Evolutionary conservation across 2,888 invertebrate species (phyloP).

Genomic region (Euzetes globulus): DNA sequence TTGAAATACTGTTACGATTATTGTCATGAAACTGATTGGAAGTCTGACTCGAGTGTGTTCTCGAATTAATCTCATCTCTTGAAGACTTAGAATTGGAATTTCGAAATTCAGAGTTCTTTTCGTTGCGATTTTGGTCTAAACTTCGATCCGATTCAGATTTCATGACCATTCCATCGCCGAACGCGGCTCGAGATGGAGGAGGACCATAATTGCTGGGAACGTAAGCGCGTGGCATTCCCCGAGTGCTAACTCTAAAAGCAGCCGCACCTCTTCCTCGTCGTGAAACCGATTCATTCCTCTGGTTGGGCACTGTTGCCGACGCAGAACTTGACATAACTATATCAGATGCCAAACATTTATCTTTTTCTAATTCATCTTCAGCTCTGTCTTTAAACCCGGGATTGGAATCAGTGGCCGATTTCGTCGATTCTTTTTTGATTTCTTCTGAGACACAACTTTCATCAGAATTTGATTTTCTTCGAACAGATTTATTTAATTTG

Average conservation of each 20-base stretch:
- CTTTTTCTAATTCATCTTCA: slow-evolving; percentile 40
- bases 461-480: slow-evolving; percentile 14
- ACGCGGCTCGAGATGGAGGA: slow-evolving; percentile 70
- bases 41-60: not conserved
- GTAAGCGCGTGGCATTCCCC: slow-evolving; percentile 45
- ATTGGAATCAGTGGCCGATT: not conserved
- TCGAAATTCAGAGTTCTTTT: not conserved
- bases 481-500: not conserved
- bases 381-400: slow-evolving; percentile 37
- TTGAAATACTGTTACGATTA: slow-evolving; percentile 9
- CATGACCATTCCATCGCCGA: slow-evolving; percentile 45
- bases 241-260: slow-evolving; percentile 40
- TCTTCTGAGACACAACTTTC: slow-evolving; percentile 19
- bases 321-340: slow-evolving; percentile 76
- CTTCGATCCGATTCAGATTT: not conserved
- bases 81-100: not conserved
- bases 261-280: slow-evolving; percentile 48
- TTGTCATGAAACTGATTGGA: not conserved
- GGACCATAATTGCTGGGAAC: slow-evolving; percentile 63
- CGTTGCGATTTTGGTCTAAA: slow-evolving; percentile 21
- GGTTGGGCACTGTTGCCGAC: slow-evolving; percentile 51
- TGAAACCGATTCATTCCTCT: not conserved
- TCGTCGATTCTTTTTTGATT: not conserved
- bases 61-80: not conserved
- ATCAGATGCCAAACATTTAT: slow-evolving; percentile 66